Conservation (phyloP, 1,140 invertebrate genomes). For the Penaeus japonicus region DNA sequence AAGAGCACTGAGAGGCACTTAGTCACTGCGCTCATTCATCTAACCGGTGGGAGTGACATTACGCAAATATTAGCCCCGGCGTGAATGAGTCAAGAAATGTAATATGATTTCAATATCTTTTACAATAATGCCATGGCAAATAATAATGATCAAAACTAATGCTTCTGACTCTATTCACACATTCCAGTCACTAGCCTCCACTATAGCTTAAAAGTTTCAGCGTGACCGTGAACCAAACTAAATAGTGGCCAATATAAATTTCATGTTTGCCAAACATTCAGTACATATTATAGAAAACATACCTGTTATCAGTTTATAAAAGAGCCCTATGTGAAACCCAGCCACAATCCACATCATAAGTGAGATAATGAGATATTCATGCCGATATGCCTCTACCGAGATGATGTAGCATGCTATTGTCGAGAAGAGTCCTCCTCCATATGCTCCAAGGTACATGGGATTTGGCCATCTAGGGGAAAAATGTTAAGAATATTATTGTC, state of each 20-base stretch:
- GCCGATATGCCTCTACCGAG: slow-evolving; percentile 15
- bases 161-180: background rate
- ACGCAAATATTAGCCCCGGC: too few relatives aligned
- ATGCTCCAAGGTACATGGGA: slow-evolving; percentile 42
- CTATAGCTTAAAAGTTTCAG: too few relatives aligned
- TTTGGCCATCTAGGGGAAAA: slow-evolving; percentile 33
- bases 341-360: background rate
- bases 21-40: too few relatives aligned
- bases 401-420: slow-evolving; percentile 30
- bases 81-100: background rate
- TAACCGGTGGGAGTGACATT: too few relatives aligned
- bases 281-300: background rate
- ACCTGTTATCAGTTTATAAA: slow-evolving; percentile 39
- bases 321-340: slow-evolving; percentile 1
- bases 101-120: background rate
- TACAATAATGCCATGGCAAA: background rate
- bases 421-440: slow-evolving; percentile 28
- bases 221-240: too few relatives aligned
- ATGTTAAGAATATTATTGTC: background rate
- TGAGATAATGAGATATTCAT: background rate
- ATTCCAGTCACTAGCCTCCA: too few relatives aligned
- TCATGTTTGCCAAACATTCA: background rate
- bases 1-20: too few relatives aligned
- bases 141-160: background rate
- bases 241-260: too few relatives aligned